Conservation (phyloP, 2,797 vertebrate genomes). For the Nothura maculosa region DNA sequence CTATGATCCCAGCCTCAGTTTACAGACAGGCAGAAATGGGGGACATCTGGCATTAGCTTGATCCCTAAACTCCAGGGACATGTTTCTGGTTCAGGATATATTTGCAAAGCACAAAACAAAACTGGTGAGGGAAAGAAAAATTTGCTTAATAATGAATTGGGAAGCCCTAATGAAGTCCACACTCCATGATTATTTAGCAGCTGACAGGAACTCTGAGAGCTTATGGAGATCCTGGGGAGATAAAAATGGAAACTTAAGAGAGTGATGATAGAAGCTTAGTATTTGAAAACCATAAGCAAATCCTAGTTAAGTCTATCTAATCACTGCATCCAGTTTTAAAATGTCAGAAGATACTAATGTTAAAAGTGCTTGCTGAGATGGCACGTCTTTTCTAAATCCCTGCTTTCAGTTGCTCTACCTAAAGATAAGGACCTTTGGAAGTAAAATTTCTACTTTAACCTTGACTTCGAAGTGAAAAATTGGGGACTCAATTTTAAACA, state of each 20-base stretch:
- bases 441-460: conserved; percentile 37
- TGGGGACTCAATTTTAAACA: conserved; percentile 38
- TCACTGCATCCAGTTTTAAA: conserved; percentile 38
- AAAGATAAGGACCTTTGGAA: conserved; percentile 11
- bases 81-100: background rate
- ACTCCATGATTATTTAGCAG: background rate
- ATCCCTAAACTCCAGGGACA: background rate
- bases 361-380: conserved; percentile 45
- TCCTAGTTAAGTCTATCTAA: conserved; percentile 49
- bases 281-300: conserved; percentile 53
- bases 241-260: background rate
- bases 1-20: background rate
- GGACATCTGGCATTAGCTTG: accelerated
- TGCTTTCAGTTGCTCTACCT: background rate
- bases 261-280: background rate
- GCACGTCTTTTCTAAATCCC: conserved; percentile 22
- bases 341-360: conserved; percentile 34
- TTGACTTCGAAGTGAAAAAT: conserved; percentile 51
- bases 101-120: background rate
- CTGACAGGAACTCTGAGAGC: background rate
- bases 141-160: background rate
- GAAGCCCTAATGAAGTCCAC: background rate
- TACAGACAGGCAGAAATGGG: background rate
- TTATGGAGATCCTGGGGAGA: background rate
- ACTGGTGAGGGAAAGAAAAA: background rate